Evolutionary conservation across 2,797 vertebrate genomes (phyloP).

Genomic region (Mastacembelus armatus): DNA sequence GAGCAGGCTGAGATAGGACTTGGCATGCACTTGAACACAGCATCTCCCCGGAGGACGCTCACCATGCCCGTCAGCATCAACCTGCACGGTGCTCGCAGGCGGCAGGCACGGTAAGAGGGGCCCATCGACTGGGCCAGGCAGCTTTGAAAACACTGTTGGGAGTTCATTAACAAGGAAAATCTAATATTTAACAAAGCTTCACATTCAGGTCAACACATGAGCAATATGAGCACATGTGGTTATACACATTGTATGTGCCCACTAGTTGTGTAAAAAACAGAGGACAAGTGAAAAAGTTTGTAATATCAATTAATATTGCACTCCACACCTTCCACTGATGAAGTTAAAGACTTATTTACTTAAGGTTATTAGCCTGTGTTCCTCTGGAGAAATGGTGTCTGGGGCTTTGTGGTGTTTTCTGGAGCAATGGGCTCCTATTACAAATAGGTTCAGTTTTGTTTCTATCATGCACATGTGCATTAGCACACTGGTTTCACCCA

Average conservation of each 20-base stretch:
- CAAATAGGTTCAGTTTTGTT: not conserved
- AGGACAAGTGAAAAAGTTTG: not conserved
- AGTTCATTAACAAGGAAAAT: constrained; percentile 38
- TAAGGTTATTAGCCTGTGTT: not conserved
- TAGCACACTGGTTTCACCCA: too few species aligned
- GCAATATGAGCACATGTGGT: not conserved
- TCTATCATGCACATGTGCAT: not conserved
- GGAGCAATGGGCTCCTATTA: too few species aligned
- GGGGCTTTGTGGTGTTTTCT: not conserved
- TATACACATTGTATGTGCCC: not conserved
- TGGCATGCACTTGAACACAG: constrained; percentile 76
- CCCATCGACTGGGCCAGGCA: constrained; percentile 22
- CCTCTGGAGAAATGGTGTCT: too few species aligned
- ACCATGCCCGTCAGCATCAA: constrained; percentile 88
- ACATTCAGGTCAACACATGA: too few species aligned
- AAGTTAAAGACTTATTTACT: not conserved
- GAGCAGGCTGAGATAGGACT: constrained; percentile 31
- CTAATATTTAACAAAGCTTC: constrained; percentile 24
- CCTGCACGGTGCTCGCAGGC: constrained; percentile 82
- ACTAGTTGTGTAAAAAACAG: not conserved
- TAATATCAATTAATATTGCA: not conserved
- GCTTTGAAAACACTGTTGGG: constrained; percentile 28
- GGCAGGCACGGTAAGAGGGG: constrained; percentile 82
- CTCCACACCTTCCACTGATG: not conserved
- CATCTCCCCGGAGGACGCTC: constrained; percentile 82